Evolutionary conservation across 2,797 vertebrate genomes (phyloP), one percentile per base, ranked within the genome.

Genomic region (Darevskia mixta): DNA sequence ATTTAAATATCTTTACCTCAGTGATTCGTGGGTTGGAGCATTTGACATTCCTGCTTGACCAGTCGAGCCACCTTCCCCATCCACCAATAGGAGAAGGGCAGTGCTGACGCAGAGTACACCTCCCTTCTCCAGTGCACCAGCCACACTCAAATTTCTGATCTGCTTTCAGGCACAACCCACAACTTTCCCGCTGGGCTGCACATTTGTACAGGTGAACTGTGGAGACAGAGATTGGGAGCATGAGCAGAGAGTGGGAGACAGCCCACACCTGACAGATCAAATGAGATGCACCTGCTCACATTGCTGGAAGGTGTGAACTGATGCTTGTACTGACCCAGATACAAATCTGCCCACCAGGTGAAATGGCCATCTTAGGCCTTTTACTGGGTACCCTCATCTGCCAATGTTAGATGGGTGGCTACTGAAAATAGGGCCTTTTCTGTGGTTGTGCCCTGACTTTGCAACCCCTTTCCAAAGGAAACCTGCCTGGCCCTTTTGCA

Each of bases 201-300:
- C 99, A 99, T 96, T 99, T 99, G 97, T 99, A 99, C 91, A 99
- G 97, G 92, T 99, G 98, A 92, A 99, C 99, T 99, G 97, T 58
- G 2, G 90, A 92, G 87, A 77, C 35, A 92, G 58, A 91, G 20
- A 11, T 86, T 6, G 45, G 0, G 5, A 45, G 43, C 6, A 20
- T 69, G 25, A 38, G 1, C 15, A 76, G 78, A 81, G 72, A 11
- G 58, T 35, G 25, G 81, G 11, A 67, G 18, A 61, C 49, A 49
- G 23, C 2, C 6, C 29, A 43, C 23, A 25, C 55, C 35, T 79
- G 64, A 17, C 49, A 61, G 55, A 43, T 87, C 66, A 45, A 45
- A 72, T 38, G 32, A 87, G 55, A 49, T 8, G 32, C 32, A 58
- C 32, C 15, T 87, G 35, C 82, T 69, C 45, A 58, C 18, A 58